phyloP scores from a whole-genome alignment of 64 coral and sea anemone genomes.

The Pocillopora damicornis region DNA sequence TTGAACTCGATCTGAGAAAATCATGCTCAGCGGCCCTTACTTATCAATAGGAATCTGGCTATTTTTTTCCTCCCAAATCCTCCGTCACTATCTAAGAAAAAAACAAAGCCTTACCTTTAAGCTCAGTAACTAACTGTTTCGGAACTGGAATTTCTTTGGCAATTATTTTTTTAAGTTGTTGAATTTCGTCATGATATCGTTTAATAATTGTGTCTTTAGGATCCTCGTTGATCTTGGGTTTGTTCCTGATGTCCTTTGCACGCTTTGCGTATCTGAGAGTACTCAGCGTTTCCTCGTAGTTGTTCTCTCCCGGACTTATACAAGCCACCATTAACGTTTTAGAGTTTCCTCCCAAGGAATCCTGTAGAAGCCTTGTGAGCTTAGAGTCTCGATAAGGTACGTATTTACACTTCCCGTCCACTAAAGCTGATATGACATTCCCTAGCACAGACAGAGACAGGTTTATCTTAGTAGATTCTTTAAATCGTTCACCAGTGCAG shows the following conservation, averaged over 20 bases:
- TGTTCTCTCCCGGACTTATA: conserved; percentile 84
- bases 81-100: not conserved
- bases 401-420: conserved; percentile 78
- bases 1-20: too few species aligned
- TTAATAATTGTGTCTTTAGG: conserved; percentile 83
- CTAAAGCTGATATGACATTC: conserved; percentile 83
- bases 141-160: conserved; percentile 80
- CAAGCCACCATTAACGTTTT: conserved; percentile 91
- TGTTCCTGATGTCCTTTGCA: conserved; percentile 91
- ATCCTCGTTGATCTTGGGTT: conserved; percentile 89
- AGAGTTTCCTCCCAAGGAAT: conserved; percentile 85
- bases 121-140: conserved; percentile 17
- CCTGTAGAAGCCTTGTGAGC: conserved; percentile 84
- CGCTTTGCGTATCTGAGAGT: conserved; percentile 85
- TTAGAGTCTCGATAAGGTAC: conserved; percentile 93
- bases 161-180: conserved; percentile 72
- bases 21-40: too few species aligned
- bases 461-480: conserved; percentile 89
- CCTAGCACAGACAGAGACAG: conserved; percentile 87
- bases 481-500: conserved; percentile 83
- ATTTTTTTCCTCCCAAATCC: not conserved
- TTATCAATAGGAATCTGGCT: too few species aligned
- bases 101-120: conserved; percentile 47
- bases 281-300: conserved; percentile 93
- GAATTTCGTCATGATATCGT: conserved; percentile 91